Evolutionary conservation across 2,113 vertebrate species (phyloP), one percentile per base, ranked within the genome.

Genomic region (Notiomystis cincta): DNA sequence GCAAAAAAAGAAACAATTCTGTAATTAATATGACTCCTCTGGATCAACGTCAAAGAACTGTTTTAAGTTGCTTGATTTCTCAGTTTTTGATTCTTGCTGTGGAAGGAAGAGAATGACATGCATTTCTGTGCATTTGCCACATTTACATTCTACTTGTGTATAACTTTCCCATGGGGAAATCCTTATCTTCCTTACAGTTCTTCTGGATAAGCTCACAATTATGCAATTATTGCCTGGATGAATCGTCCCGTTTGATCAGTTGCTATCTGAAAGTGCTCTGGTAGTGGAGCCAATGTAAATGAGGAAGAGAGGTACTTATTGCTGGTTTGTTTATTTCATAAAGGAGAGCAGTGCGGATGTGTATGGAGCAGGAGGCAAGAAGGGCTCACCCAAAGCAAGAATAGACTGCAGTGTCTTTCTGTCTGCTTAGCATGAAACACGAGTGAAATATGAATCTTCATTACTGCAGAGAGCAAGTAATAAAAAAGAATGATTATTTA

Each of bases 21-120:
- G 53, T 95, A 95, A 97, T 92, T 84, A 96, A 90, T 71, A 47
- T 93, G 62, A 95, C 56, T 94, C 81, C 94, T 71, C 62, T 23
- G 9, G 73, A 44, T 64, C 78, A 72, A 85, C 92, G 90, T 72
- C 75, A 96, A 96, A 95, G 60, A 95, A 83, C 51, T 80, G 67
- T 7, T 81, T 81, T 84, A 87, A 77, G 67, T 96, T 87, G 53
- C 33, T 28, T 57, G 37, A 31, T 94, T 95, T 72, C 64, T 94
- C 57, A 88, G 86, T 88, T 96, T 78, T 76, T 94, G 64, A 51
- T 76, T 77, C 92, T 84, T 76, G 48, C 64, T 50, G 6, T 35
- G 35, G 82, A 93, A 94, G 64, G 40, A 96, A 94, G 86, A 90
- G 35, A 95, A 87, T 76, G 31, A 45, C 48, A 72, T 31, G 35